Evolutionary conservation across 2,888 invertebrate species (phyloP).

Genomic region (Invenusta paracnida): DNA sequence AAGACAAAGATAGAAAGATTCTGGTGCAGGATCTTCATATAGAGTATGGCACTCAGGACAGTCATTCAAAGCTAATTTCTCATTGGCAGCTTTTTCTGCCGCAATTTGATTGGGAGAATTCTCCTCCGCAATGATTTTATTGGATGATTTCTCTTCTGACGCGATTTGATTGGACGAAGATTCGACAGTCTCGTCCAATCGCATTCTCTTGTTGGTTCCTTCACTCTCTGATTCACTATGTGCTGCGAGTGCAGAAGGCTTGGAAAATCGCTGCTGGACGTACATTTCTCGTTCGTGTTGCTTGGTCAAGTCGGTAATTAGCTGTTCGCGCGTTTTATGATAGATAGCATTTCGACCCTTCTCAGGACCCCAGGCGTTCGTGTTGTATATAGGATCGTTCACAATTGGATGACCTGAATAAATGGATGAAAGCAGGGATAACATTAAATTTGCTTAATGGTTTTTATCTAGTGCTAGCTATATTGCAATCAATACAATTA

Average conservation of each 20-base stretch:
- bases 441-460: too few species aligned
- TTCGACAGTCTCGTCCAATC: conserved; percentile 37
- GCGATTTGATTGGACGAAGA: background rate
- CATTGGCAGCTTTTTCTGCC: background rate
- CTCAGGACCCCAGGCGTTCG: conserved; percentile 84
- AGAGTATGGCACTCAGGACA: conserved; percentile 88
- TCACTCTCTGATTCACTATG: conserved; percentile 64
- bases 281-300: conserved; percentile 90
- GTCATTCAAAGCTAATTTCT: too few species aligned
- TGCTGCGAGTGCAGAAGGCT: too few species aligned
- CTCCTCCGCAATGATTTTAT: too few species aligned
- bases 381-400: conserved; percentile 94
- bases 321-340: conserved; percentile 79
- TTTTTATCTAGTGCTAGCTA: too few species aligned
- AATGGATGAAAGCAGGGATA: too few species aligned
- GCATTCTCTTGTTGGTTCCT: conserved; percentile 61
- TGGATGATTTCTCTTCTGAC: background rate
- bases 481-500: too few species aligned
- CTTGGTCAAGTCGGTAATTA: conserved; percentile 74
- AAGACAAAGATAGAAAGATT: conserved; percentile 87
- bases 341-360: conserved; percentile 81
- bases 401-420: conserved; percentile 91
- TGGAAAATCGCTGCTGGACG: conserved; percentile 62
- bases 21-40: conserved; percentile 82
- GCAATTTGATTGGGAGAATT: too few species aligned